A percentile compares a stretch with the other conserved stretches of the same genome.
Evolutionary conservation across 2,797 vertebrate species (phyloP).

Genomic region (Xerus rutilus): DNA sequence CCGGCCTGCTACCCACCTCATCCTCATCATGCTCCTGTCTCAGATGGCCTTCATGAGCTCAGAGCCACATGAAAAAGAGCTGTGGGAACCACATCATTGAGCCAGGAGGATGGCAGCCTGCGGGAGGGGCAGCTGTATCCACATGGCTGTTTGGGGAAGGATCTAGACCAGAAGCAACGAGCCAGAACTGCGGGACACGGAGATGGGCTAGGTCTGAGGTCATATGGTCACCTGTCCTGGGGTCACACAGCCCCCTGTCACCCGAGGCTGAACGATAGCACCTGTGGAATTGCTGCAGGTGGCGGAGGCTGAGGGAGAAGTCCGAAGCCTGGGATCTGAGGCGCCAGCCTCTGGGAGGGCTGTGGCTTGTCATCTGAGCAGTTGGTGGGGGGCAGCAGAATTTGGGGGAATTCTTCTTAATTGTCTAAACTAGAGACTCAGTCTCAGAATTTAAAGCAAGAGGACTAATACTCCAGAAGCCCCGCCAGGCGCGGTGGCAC

Average conservation of each 20-base stretch:
- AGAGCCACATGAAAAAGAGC: neutral
- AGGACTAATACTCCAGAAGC: neutral
- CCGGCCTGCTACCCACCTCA: no score
- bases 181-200: neutral
- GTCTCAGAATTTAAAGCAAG: neutral
- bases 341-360: neutral
- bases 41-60: neutral
- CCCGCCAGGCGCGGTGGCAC: no score
- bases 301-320: neutral
- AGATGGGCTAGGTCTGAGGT: no score
- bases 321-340: accelerated
- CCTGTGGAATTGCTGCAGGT: neutral
- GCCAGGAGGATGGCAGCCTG: neutral
- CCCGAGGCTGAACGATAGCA: neutral
- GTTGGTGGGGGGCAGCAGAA: neutral
- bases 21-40: no score
- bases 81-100: accelerated
- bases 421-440: neutral
- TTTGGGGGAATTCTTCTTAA: neutral
- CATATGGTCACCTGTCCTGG: accelerated
- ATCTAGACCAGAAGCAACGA: neutral
- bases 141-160: neutral
- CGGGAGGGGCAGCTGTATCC: accelerated
- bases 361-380: neutral
- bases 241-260: neutral